phyloP scores from a whole-genome alignment of 2,888 invertebrate species.

The Ferdinandea cuprea region DNA sequence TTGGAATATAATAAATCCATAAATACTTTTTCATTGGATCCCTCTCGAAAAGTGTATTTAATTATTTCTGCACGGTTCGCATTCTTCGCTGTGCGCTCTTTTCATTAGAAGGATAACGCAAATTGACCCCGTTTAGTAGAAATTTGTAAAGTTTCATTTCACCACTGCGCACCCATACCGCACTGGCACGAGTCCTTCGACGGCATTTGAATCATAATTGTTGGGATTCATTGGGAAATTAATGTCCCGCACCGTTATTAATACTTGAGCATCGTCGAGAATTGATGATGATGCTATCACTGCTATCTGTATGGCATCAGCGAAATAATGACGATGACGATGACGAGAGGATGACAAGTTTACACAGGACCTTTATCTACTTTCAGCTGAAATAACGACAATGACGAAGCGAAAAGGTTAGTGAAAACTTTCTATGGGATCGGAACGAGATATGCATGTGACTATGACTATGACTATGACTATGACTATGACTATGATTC shows the following conservation, averaged over 20 bases:
- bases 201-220: conserved; percentile 55
- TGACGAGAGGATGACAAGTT: conserved; percentile 28
- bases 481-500: background rate
- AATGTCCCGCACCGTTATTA: conserved; percentile 57
- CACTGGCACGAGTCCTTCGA: conserved; percentile 17
- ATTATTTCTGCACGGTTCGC: conserved; percentile 37
- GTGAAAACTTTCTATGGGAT: conserved; percentile 7
- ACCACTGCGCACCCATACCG: background rate
- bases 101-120: background rate
- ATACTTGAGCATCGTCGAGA: conserved; percentile 58
- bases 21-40: conserved; percentile 36
- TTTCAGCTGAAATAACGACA: conserved; percentile 11
- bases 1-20: conserved; percentile 28
- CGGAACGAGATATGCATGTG: background rate
- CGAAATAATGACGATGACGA: conserved; percentile 25
- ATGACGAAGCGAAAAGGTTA: conserved; percentile 18
- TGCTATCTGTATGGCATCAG: conserved; percentile 1
- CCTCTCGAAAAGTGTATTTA: conserved; percentile 42
- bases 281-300: conserved; percentile 56
- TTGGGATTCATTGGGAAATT: conserved; percentile 62
- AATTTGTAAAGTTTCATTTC: conserved; percentile 31
- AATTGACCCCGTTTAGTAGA: conserved; percentile 32
- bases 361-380: background rate
- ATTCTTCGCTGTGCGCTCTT: background rate
- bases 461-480: background rate